Evolutionary conservation across 1,140 invertebrate species (phyloP).

Genomic region (Phymastichus coffea): DNA sequence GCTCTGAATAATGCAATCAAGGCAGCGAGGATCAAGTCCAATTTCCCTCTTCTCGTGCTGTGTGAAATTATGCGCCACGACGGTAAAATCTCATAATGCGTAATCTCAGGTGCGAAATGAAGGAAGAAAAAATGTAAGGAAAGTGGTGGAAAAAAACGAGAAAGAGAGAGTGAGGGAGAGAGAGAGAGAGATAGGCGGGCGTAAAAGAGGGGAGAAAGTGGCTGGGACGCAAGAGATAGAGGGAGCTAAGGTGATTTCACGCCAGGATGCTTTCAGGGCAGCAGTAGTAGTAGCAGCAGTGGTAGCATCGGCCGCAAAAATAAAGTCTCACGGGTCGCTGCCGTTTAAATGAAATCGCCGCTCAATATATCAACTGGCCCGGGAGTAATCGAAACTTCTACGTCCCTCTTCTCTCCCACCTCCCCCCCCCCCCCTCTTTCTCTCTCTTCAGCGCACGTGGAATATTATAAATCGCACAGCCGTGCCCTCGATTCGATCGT

Average conservation of each 20-base stretch:
- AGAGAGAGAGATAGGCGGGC: background rate
- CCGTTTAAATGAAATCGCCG: conserved; percentile 22
- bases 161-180: background rate
- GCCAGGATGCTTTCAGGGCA: conserved; percentile 34
- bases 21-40: background rate
- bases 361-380: conserved; percentile 22
- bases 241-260: conserved; percentile 39
- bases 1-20: conserved; percentile 4
- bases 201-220: too few species aligned
- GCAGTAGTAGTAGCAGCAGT: background rate
- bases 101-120: conserved; percentile 6
- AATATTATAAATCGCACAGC: conserved; percentile 26
- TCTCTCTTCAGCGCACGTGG: too few species aligned
- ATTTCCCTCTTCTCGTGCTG: background rate
- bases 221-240: conserved; percentile 17
- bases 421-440: background rate
- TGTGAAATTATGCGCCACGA: conserved; percentile 1
- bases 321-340: conserved; percentile 36
- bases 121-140: background rate
- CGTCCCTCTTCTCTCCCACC: too few species aligned
- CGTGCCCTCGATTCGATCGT: too few species aligned
- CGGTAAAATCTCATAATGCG: conserved; percentile 3
- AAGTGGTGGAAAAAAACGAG: background rate
- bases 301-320: conserved; percentile 26
- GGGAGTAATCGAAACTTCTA: conserved; percentile 27